These are phyloP conservation scores for Lutjanus argentimaculatus DNA, from an alignment of 2,797 vertebrate genomes.

Conservation along the genomic window DNA sequence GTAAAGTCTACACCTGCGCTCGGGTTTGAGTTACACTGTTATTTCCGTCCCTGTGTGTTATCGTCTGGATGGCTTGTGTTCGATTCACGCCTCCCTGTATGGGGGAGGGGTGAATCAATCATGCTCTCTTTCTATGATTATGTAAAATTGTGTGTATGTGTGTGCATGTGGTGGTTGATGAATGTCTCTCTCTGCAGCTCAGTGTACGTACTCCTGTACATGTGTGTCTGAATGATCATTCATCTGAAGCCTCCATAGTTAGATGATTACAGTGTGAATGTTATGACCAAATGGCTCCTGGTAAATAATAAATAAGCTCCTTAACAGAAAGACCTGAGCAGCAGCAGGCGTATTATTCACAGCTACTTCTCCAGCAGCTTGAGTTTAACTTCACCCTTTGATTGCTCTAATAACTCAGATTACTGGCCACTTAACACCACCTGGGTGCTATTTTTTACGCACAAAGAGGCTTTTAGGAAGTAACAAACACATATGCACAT, in stretches of 20 bases:
- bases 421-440: constrained; percentile 50
- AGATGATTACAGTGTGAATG: neutral
- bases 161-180: constrained; percentile 3
- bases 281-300: constrained; percentile 25
- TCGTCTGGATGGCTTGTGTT: constrained; percentile 29
- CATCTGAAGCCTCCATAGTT: constrained; percentile 6
- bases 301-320: constrained; percentile 60
- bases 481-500: constrained; percentile 4
- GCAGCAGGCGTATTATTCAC: constrained; percentile 31
- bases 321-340: constrained; percentile 27
- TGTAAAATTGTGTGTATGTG: constrained; percentile 41
- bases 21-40: constrained; percentile 21
- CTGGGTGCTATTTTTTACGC: neutral
- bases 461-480: constrained; percentile 5
- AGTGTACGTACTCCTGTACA: neutral
- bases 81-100: constrained; percentile 11
- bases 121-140: constrained; percentile 31
- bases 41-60: constrained; percentile 6
- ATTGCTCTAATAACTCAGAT: constrained; percentile 51
- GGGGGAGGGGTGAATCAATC: constrained; percentile 55
- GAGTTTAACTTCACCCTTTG: constrained; percentile 42
- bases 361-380: constrained; percentile 45
- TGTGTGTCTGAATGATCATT: constrained; percentile 18
- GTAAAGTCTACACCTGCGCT: constrained; percentile 27
- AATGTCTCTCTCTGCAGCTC: neutral